Base-by-base conservation (phyloP, 2,113 vertebrate genomes). In the Sebastes schlegelii region DNA sequence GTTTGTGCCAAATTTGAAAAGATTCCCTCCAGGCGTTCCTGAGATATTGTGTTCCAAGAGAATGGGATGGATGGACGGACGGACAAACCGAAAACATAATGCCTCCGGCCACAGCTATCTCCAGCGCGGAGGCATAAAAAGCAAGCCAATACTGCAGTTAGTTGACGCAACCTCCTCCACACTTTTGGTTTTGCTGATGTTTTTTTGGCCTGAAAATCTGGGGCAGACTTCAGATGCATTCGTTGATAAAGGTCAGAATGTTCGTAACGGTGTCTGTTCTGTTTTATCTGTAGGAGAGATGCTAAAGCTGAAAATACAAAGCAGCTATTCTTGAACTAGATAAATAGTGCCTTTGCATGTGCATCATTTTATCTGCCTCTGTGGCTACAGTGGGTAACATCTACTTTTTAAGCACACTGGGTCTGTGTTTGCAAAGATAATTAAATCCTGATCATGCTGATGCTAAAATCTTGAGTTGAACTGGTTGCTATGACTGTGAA, bases 201-300 rank as follows among this genome's bases (percentile, higher is more conserved):
- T 17, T 74, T 66, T 84, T 78, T 26, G 9, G 4, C 54, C 26
- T 67, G 14, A 8, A 74, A 54, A 62, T 69, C 52, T 76, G 43
- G 17, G 5, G 43, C 42, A 48, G 45, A 49, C 8, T 71, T 65
- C 40, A 26, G 21, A 52, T 71, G 52, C 43, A 26, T 75, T 67
- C 65, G 74, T 61, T 70, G 66, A 64, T 62, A 80, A 83, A 65
- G 62, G 71, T 67, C 82, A 75, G 42, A 13, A 3, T n/a, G 48
- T 75, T 74, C 8, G n/a, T 80, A 58, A 21, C 52, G 14, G 21
- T 57, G 43, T 26, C 66, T 19, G 34, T n/a, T 66, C 19, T 73
- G 42, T 45, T 71, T 66, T 61, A 51, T 73, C 68, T 26, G 17
- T n/a, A 21, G 34, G 23, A n/a, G 58, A 45, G 34, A 23, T 74